Percentiles rank a stretch among this genome's conserved stretches.
Evolutionary conservation across 2,113 vertebrate species (phyloP).

Genomic region (Aphyosemion australe): DNA sequence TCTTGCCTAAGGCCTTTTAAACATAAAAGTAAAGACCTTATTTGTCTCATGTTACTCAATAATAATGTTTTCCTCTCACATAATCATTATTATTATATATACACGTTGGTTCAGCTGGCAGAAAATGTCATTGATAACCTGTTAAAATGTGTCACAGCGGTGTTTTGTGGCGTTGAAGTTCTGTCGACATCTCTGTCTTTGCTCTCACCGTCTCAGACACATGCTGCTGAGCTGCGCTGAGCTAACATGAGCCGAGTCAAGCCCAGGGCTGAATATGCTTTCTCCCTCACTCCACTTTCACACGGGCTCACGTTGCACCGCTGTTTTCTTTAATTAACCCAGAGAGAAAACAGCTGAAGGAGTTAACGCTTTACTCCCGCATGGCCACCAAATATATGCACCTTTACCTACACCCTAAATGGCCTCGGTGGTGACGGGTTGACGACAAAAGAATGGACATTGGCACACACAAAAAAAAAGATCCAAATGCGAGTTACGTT

Average conservation of each 20-base stretch:
- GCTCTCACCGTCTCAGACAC: slow-evolving; percentile 71
- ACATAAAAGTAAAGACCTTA: not conserved
- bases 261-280: slow-evolving; percentile 61
- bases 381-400: slow-evolving; percentile 67
- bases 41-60: slow-evolving; percentile 8
- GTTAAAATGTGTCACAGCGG: slow-evolving; percentile 34
- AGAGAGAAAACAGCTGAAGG: slow-evolving; percentile 79
- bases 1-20: not conserved
- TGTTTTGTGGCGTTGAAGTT: slow-evolving; percentile 41
- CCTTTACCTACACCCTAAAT: slow-evolving; percentile 68
- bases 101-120: not conserved
- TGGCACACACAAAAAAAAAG: slow-evolving; percentile 37
- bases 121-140: slow-evolving; percentile 44
- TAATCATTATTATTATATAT: slow-evolving; percentile 16
- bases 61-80: slow-evolving; percentile 7
- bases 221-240: slow-evolving; percentile 70
- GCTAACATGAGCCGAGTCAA: slow-evolving; percentile 72
- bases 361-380: slow-evolving; percentile 76
- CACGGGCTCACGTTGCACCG: slow-evolving; percentile 76
- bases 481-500: slow-evolving; percentile 56
- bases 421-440: slow-evolving; percentile 22
- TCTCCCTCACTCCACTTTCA: slow-evolving; percentile 72
- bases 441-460: slow-evolving; percentile 10
- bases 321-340: slow-evolving; percentile 86
- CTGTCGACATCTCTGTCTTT: slow-evolving; percentile 57